Conservation (phyloP, 2,797 vertebrate genomes). For the Sorex maritimensis region DNA sequence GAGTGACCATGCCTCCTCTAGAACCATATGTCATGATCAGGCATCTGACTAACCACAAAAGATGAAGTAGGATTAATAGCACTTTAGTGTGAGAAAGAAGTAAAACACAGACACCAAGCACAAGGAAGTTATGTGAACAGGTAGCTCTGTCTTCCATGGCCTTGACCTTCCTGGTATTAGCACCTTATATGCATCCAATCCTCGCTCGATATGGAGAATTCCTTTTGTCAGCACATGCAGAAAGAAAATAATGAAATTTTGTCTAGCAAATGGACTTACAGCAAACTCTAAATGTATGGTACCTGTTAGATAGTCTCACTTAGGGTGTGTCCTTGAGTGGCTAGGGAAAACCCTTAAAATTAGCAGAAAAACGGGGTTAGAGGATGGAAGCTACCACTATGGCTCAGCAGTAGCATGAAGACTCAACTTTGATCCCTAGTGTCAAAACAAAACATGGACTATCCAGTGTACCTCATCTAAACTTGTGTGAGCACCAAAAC, state of each 20-base stretch:
- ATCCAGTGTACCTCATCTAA: no score
- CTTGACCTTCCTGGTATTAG: not conserved
- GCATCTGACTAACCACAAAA: slow-evolving; percentile 2
- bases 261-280: not conserved
- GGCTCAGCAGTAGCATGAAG: no score
- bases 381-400: no score
- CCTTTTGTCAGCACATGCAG: not conserved
- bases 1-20: no score
- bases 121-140: not conserved
- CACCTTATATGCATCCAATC: no score
- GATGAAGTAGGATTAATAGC: not conserved
- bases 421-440: no score
- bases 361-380: not conserved
- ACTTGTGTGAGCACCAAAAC: no score
- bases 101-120: not conserved
- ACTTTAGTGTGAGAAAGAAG: not conserved
- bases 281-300: not conserved
- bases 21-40: not conserved
- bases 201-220: not conserved
- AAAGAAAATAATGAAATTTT: not conserved
- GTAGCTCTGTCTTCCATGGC: not conserved
- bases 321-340: not conserved
- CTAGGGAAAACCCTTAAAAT: not conserved
- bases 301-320: not conserved
- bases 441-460: no score